Evolutionary conservation across 2,113 vertebrate genomes (phyloP).

Genomic region (Pleuronectes platessa): DNA sequence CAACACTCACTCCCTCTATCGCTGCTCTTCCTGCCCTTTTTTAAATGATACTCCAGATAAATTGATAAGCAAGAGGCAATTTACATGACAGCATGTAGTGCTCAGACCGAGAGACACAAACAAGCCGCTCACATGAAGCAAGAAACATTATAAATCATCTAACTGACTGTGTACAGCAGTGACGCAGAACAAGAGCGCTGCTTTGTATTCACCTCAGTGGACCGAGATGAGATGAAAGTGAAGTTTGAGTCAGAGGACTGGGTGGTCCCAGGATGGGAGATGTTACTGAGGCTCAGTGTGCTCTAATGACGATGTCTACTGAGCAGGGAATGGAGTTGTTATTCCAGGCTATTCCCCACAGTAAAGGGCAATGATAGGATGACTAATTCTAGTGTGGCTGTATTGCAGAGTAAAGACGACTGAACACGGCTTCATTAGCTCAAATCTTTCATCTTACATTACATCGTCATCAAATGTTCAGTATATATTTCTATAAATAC

Average conservation of each 20-base stretch:
- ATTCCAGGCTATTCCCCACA: constrained; percentile 63
- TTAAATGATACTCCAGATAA: constrained; percentile 24
- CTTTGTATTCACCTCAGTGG: constrained; percentile 59
- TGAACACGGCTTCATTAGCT: constrained; percentile 13
- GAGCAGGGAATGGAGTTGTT: constrained; percentile 54
- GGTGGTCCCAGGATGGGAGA: constrained; percentile 62
- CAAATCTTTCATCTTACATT: constrained; percentile 19
- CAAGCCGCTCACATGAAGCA: constrained; percentile 23
- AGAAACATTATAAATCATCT: constrained; percentile 31
- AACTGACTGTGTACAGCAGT: constrained; percentile 26
- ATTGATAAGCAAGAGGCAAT: constrained; percentile 18
- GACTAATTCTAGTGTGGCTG: constrained; percentile 49
- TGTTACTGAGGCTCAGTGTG: constrained; percentile 50
- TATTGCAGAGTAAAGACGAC: constrained; percentile 31
- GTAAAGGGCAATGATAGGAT: constrained; percentile 41
- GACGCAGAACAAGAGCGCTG: constrained; percentile 25
- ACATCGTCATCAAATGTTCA: constrained; percentile 7
- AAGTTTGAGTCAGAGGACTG: constrained; percentile 65
- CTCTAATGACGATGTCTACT: constrained; percentile 58
- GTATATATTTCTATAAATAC: neutral
- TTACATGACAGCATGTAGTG: constrained; percentile 1
- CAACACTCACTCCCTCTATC: neutral
- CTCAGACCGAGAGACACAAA: constrained; percentile 21
- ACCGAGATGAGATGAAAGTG: constrained; percentile 56
- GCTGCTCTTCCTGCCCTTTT: constrained; percentile 24